phyloP scores from a whole-genome alignment of 1,140 invertebrate species.

The Schlechtendalia chinensis region DNA sequence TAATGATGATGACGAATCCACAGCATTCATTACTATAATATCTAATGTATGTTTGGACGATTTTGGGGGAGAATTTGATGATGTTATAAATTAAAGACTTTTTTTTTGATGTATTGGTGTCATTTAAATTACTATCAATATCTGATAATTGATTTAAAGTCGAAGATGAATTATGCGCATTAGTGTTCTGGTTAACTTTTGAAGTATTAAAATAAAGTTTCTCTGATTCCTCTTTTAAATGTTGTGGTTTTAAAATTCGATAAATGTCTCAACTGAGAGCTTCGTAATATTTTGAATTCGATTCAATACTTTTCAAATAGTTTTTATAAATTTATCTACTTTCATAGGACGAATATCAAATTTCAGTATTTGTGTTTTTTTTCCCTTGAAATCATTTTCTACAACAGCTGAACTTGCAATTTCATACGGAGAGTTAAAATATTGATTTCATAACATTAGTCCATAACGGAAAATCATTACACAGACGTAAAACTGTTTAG shows the following conservation, averaged over 20 bases:
- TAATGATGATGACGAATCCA: not conserved
- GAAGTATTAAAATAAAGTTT: not conserved
- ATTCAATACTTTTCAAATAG: not conserved
- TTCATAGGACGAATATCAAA: not conserved
- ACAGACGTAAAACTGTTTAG: not conserved
- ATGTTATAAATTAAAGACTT: too few species aligned
- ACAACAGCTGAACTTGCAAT: not conserved
- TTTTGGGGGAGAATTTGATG: too few species aligned
- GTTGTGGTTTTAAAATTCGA: not conserved
- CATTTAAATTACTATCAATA: too few species aligned
- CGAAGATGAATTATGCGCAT: too few species aligned
- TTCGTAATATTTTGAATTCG: not conserved
- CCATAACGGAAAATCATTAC: slow-evolving; percentile 9
- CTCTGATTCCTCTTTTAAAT: not conserved
- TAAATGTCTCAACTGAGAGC: not conserved
- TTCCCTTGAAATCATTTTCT: not conserved
- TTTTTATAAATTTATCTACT: not conserved
- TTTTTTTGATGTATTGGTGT: too few species aligned
- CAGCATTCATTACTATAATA: not conserved
- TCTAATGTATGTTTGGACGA: too few species aligned
- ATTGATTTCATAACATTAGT: not conserved
- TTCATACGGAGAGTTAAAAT: not conserved
- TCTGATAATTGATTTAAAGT: too few species aligned
- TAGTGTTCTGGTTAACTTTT: not conserved
- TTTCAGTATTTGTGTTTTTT: not conserved